These are phyloP conservation scores for Bergia sp. DNA, from an alignment of 92 coral and sea anemone genomes.

Conservation along the genomic window DNA sequence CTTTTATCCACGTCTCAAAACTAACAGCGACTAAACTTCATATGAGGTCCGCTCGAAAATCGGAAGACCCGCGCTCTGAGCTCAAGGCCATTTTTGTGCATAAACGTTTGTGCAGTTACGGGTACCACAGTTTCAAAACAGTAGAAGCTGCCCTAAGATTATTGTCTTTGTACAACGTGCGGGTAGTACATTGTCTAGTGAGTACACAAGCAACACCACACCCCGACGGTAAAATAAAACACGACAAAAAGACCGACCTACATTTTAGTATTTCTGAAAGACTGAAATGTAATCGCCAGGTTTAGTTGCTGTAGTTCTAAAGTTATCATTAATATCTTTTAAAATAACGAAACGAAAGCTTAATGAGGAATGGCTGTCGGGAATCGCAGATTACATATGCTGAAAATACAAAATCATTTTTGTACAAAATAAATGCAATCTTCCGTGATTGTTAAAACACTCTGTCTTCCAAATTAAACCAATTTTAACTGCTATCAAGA, in stretches of 20 bases:
- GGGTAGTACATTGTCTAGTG: constrained; percentile 17
- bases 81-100: not conserved
- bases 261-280: not conserved
- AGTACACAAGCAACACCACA: not conserved
- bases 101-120: not conserved
- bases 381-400: not conserved
- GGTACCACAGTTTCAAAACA: not conserved
- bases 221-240: not conserved
- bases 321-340: not conserved
- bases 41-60: not conserved
- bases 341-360: not conserved
- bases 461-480: not conserved
- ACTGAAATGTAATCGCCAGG: not conserved
- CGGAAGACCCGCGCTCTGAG: not conserved
- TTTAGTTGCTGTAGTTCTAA: not conserved
- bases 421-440: not conserved
- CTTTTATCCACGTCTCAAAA: not conserved
- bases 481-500: not conserved
- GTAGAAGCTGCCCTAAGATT: not conserved
- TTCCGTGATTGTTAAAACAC: not conserved
- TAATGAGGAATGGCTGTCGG: not conserved
- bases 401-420: not conserved
- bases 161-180: constrained; percentile 2
- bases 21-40: not conserved
- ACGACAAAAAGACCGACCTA: not conserved